Percentiles rank a stretch among this genome's conserved stretches.
Conservation (phyloP, 2,888 invertebrate genomes). For the Gari tellinella region DNA sequence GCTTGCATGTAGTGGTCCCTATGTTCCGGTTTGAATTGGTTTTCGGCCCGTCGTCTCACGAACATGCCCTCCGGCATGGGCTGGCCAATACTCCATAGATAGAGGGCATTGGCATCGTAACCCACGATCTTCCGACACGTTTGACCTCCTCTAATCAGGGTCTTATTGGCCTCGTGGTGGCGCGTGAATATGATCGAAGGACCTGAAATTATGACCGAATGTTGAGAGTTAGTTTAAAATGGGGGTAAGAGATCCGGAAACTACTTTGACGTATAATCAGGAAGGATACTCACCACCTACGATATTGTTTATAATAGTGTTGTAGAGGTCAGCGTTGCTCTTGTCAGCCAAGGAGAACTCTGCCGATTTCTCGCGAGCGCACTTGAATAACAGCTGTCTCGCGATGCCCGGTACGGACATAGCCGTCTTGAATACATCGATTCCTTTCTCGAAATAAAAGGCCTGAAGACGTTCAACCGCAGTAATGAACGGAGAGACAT, state of each 20-base stretch:
- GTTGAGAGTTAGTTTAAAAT: background rate
- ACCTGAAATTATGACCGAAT: slow-evolving; percentile 4
- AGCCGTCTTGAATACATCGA: slow-evolving; percentile 48
- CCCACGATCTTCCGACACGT: slow-evolving; percentile 33
- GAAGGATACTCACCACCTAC: slow-evolving; percentile 30
- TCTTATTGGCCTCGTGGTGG: slow-evolving; percentile 23
- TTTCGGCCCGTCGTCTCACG: slow-evolving; percentile 24
- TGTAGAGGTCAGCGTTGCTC: slow-evolving; percentile 22
- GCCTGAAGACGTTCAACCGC: slow-evolving; percentile 31
- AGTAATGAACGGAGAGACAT: too few relatives aligned
- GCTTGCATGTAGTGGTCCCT: too few relatives aligned
- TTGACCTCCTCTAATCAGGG: slow-evolving; percentile 19
- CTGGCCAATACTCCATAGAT: slow-evolving; percentile 34
- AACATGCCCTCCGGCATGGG: slow-evolving; percentile 36
- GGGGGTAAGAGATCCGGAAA: background rate
- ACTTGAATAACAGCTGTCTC: slow-evolving; percentile 41
- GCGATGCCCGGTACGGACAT: slow-evolving; percentile 57
- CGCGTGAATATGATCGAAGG: slow-evolving; percentile 21
- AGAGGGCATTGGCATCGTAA: slow-evolving; percentile 45
- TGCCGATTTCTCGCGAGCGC: slow-evolving; percentile 17
- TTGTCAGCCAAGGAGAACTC: slow-evolving; percentile 24
- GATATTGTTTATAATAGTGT: slow-evolving; percentile 31
- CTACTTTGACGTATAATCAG: background rate
- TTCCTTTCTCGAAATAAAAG: slow-evolving; percentile 43
- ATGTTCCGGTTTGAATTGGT: too few relatives aligned